Percentiles rank a stretch among this genome's conserved stretches.
Evolutionary conservation across 2,797 vertebrate species (phyloP).

Genomic region (Sternarchorhynchus goeldii): DNA sequence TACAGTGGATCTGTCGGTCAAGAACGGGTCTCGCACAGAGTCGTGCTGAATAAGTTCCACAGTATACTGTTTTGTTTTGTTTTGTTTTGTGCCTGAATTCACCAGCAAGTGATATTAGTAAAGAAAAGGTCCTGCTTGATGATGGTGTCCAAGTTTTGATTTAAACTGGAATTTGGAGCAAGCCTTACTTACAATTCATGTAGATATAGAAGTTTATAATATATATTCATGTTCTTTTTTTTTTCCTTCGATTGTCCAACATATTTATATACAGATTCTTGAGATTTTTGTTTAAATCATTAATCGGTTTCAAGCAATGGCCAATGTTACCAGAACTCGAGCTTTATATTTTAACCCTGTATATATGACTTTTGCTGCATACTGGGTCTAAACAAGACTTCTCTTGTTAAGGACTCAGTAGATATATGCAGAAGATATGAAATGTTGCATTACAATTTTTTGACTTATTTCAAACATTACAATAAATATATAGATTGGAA

Average conservation of each 20-base stretch:
- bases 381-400: conserved; percentile 24
- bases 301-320: conserved; percentile 39
- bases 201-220: conserved; percentile 45
- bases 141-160: conserved; percentile 11
- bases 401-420: conserved; percentile 6
- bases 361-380: conserved; percentile 38
- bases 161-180: conserved; percentile 33
- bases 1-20: conserved; percentile 23
- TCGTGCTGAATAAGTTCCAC: conserved; percentile 80
- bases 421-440: conserved; percentile 10
- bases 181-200: conserved; percentile 34
- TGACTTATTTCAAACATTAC: conserved; percentile 26
- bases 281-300: conserved; percentile 26
- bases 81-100: conserved; percentile 74
- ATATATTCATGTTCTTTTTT: conserved; percentile 29
- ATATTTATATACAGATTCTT: conserved; percentile 11
- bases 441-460: conserved; percentile 26
- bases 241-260: conserved; percentile 7
- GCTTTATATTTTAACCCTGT: conserved; percentile 54
- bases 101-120: conserved; percentile 65
- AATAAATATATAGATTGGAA: conserved; percentile 68
- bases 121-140: conserved; percentile 8
- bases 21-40: conserved; percentile 54
- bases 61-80: conserved; percentile 1
- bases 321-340: conserved; percentile 41